Percentiles rank a stretch among this genome's conserved stretches.
These are phyloP conservation scores for Caenorhabditis briggsae DNA, from an alignment of 1,140 invertebrate species.

Conservation along the genomic window DNA sequence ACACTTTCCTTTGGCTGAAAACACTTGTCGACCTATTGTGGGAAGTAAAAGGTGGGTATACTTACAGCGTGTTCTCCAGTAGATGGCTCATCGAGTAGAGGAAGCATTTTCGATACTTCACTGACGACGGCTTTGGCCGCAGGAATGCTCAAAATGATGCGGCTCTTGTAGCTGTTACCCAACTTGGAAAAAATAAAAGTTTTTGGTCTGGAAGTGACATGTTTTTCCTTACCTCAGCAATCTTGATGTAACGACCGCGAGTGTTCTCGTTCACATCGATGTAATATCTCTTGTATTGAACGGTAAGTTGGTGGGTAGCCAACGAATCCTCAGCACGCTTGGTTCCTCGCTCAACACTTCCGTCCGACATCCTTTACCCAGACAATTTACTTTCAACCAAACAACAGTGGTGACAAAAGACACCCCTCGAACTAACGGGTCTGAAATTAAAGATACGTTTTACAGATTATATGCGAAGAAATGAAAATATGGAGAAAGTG, in stretches of 20 bases:
- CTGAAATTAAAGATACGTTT: not conserved
- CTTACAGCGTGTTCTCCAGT: slow-evolving; percentile 40
- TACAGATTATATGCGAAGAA: slow-evolving; percentile 1
- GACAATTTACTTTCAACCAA: slow-evolving; percentile 62
- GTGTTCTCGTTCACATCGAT: slow-evolving; percentile 66
- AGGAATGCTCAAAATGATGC: slow-evolving; percentile 60
- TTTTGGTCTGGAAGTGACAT: too few relatives aligned
- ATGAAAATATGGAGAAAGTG: not conserved
- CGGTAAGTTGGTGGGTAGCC: slow-evolving; percentile 56
- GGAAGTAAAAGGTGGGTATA: not conserved
- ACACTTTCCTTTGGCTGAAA: slow-evolving; percentile 22
- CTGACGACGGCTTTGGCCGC: slow-evolving; percentile 50
- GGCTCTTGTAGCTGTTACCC: slow-evolving; percentile 63
- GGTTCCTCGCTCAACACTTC: slow-evolving; percentile 55
- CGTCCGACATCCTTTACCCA: slow-evolving; percentile 62
- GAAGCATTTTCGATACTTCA: slow-evolving; percentile 34
- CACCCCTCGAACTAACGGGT: slow-evolving; percentile 25
- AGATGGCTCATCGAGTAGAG: slow-evolving; percentile 12
- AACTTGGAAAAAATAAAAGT: slow-evolving; percentile 33
- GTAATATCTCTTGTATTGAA: slow-evolving; percentile 61
- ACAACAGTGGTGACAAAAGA: slow-evolving; percentile 35
- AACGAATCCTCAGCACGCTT: slow-evolving; percentile 53
- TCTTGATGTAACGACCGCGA: slow-evolving; percentile 65
- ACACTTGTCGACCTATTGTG: not conserved
- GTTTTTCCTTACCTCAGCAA: slow-evolving; percentile 53